Evolutionary conservation across 2,113 vertebrate genomes (phyloP).

Genomic region (Naja naja): DNA sequence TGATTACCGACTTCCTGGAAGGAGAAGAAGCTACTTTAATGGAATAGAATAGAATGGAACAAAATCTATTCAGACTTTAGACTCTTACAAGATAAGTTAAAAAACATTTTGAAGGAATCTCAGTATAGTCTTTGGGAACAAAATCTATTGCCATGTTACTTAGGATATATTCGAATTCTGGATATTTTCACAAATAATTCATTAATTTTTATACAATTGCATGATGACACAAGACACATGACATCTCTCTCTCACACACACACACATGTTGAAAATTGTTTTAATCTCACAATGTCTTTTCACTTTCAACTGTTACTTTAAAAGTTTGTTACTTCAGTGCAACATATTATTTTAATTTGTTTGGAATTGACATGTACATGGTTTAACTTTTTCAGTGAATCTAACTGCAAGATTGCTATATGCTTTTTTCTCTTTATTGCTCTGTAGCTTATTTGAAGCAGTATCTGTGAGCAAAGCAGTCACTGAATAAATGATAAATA

Average conservation of each 20-base stretch:
- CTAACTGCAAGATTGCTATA: background rate
- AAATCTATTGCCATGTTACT: background rate
- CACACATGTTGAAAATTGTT: background rate
- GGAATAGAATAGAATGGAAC: background rate
- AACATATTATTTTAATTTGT: background rate
- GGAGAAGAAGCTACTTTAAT: background rate
- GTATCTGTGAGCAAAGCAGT: background rate
- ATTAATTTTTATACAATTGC: background rate
- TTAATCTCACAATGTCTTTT: background rate
- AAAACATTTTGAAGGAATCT: background rate
- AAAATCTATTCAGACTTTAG: background rate
- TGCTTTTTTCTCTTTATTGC: background rate
- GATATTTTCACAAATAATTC: background rate
- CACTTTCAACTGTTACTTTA: background rate
- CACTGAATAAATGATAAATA: background rate
- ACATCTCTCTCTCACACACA: background rate
- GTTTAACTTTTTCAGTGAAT: background rate
- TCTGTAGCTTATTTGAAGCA: background rate
- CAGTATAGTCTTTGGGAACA: background rate
- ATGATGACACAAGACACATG: background rate
- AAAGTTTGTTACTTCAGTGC: background rate
- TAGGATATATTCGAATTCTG: background rate
- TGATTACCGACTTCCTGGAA: background rate
- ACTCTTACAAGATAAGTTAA: background rate
- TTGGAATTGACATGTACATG: background rate